A percentile compares a stretch with the other conserved stretches of the same genome.
Conservation (phyloP, 2,797 vertebrate genomes). For the Phataginus tetradactyla region DNA sequence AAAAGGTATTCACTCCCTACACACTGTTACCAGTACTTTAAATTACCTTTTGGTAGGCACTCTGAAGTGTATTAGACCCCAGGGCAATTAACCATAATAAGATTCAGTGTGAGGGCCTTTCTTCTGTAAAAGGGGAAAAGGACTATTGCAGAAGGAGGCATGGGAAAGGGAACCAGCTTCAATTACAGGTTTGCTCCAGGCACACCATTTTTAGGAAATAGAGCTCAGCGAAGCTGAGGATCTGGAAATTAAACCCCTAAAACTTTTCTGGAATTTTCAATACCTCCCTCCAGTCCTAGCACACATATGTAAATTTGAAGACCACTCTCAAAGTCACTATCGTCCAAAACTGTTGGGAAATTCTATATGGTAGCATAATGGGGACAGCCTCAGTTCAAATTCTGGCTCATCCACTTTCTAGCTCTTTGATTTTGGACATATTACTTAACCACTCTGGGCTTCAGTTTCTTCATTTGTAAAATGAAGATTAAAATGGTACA, state of each 20-base stretch:
- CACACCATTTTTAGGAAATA: not conserved
- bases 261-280: not conserved
- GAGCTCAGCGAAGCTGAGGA: not conserved
- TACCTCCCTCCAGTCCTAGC: not conserved
- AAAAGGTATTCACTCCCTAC: not conserved
- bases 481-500: not conserved
- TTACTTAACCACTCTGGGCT: not conserved
- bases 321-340: not conserved
- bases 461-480: constrained; percentile 16
- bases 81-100: constrained; percentile 38
- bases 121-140: not conserved
- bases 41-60: constrained; percentile 23
- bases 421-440: not conserved
- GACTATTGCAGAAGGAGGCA: not conserved
- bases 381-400: not conserved
- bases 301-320: not conserved
- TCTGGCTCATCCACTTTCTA: not conserved
- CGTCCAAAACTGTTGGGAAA: not conserved
- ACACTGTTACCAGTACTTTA: constrained; percentile 29
- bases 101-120: not conserved
- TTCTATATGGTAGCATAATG: not conserved
- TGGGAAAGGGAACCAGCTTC: not conserved
- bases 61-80: not conserved
- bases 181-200: not conserved
- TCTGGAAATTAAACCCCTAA: not conserved